A percentile compares a stretch with the other conserved stretches of the same genome.
Evolutionary conservation across 2,113 vertebrate genomes (phyloP).

Genomic region (Halcyon malimbica): DNA sequence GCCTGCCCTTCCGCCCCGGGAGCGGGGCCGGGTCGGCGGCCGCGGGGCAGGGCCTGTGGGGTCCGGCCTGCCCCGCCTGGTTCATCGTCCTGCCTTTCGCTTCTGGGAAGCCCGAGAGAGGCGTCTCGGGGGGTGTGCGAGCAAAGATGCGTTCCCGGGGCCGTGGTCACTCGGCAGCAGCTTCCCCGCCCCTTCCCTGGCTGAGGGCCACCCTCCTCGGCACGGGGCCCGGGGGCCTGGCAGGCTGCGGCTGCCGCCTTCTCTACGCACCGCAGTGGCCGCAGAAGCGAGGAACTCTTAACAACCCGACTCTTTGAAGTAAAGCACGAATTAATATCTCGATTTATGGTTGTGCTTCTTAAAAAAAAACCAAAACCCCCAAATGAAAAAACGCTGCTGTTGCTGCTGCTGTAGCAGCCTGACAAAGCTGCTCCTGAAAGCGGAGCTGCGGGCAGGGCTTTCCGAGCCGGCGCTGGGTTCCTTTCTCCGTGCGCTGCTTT

Average conservation of each 20-base stretch:
- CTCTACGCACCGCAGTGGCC: background rate
- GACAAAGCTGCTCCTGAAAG: background rate
- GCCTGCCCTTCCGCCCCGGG: background rate
- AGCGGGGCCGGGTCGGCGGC: background rate
- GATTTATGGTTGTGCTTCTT: background rate
- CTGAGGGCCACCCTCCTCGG: background rate
- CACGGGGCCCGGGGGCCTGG: background rate
- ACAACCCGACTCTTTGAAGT: background rate
- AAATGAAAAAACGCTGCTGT: too few species aligned
- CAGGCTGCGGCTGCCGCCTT: background rate
- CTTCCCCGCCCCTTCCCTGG: background rate
- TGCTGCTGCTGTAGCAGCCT: background rate
- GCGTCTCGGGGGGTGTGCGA: fast-evolving
- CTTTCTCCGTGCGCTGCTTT: fast-evolving
- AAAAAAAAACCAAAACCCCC: background rate
- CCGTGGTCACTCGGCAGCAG: background rate
- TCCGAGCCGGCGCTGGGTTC: background rate
- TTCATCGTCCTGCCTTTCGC: background rate
- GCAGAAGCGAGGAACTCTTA: background rate
- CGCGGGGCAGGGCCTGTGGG: background rate
- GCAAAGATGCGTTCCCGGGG: fast-evolving
- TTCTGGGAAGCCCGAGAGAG: background rate
- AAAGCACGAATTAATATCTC: background rate
- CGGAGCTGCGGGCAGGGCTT: background rate
- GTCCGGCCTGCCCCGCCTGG: background rate